Evolutionary conservation across 2,888 invertebrate genomes (phyloP).

Genomic region (Pantelozetes paolii): DNA sequence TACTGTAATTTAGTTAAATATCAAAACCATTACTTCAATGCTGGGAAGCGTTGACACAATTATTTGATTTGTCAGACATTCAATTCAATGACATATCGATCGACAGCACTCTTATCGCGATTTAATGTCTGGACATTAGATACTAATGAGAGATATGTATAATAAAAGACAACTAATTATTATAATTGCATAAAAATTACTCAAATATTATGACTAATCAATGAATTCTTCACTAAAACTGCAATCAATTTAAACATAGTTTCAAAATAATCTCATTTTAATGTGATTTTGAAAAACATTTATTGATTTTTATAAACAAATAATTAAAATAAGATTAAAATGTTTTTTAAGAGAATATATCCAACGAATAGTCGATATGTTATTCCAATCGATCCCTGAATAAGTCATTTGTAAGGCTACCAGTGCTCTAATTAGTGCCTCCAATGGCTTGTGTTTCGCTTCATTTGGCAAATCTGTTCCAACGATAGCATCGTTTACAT

Average conservation of each 20-base stretch:
- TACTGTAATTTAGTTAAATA: not conserved
- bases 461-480: not conserved
- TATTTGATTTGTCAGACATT: not conserved
- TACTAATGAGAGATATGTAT: not conserved
- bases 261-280: no score
- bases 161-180: not conserved
- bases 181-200: not conserved
- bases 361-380: no score
- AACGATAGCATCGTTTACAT: not conserved
- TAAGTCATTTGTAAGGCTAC: no score
- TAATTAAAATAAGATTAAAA: no score
- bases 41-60: not conserved
- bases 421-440: not conserved
- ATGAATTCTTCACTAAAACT: not conserved
- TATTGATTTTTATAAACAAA: no score
- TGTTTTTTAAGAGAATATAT: no score
- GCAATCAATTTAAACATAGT: not conserved
- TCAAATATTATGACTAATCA: not conserved
- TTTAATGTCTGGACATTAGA: not conserved
- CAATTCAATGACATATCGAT: not conserved
- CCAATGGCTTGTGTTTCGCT: not conserved
- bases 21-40: not conserved
- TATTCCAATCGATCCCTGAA: not conserved
- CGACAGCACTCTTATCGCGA: not conserved
- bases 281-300: no score